Conservation (phyloP, 2,888 invertebrate species). For the Clitarchus hookeri region DNA sequence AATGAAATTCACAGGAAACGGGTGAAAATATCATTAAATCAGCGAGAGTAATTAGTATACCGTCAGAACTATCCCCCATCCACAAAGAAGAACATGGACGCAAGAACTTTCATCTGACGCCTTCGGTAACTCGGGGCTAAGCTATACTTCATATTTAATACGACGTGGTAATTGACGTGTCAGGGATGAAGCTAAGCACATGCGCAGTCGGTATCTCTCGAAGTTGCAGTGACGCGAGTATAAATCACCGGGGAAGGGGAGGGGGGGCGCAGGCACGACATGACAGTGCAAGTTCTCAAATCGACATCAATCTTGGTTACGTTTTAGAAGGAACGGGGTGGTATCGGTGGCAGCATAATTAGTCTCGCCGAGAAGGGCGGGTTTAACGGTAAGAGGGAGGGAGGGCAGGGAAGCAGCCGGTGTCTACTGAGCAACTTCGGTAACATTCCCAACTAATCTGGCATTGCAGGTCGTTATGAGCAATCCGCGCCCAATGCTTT, state of each 20-base stretch:
- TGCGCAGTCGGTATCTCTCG: background rate
- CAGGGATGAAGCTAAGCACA: no score
- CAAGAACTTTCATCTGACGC: no score
- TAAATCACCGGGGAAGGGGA: background rate
- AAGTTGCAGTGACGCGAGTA: background rate
- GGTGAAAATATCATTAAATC: no score
- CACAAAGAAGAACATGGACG: no score
- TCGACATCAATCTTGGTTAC: background rate
- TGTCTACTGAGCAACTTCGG: background rate
- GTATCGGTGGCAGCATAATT: background rate
- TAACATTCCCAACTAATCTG: background rate
- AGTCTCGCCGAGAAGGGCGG: background rate
- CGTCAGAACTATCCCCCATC: no score
- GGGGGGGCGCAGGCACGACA: background rate
- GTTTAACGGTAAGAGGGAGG: background rate
- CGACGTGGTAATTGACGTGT: no score
- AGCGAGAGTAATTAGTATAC: no score
- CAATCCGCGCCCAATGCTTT: background rate
- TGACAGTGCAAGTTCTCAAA: background rate
- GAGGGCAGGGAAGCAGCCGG: background rate
- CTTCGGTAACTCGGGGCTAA: no score
- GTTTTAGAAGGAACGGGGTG: background rate
- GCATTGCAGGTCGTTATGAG: background rate
- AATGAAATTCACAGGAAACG: no score
- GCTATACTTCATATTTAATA: no score